These are phyloP conservation scores for Lacerta agilis DNA, from an alignment of 2,797 vertebrate genomes.

Conservation along the genomic window DNA sequence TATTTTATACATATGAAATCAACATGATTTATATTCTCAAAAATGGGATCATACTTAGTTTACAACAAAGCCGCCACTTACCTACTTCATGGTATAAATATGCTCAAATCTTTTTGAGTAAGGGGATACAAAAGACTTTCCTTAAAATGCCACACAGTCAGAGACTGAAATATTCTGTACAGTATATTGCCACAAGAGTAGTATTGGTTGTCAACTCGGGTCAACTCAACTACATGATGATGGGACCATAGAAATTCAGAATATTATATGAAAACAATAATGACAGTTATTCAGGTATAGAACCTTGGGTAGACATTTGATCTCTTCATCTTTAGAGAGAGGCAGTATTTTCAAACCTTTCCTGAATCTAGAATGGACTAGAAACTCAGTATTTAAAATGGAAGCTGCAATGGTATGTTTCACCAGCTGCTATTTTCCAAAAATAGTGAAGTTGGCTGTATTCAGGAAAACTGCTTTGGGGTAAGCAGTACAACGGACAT, in stretches of 20 bases:
- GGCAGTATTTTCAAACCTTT: not conserved
- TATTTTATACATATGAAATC: not conserved
- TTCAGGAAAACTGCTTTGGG: constrained; percentile 13
- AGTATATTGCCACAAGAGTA: not conserved
- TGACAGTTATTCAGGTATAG: not conserved
- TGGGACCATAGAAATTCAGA: not conserved
- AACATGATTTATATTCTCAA: not conserved
- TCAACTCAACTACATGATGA: not conserved
- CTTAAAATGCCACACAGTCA: not conserved
- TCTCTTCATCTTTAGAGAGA: not conserved
- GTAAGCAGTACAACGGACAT: not conserved
- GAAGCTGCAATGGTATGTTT: not conserved
- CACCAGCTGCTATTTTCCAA: not conserved
- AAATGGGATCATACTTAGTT: not conserved
- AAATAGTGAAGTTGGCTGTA: constrained; percentile 1
- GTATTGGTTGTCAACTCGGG: not conserved
- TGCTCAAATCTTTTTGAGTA: not conserved
- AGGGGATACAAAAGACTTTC: not conserved
- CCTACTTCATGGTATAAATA: not conserved
- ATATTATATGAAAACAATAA: not conserved
- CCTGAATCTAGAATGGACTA: not conserved
- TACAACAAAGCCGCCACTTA: not conserved
- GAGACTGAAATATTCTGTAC: not conserved
- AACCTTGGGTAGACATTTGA: not conserved
- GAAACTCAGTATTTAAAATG: not conserved